Conservation (phyloP, 2,113 vertebrate species). For the Anthoscopus minutus region DNA sequence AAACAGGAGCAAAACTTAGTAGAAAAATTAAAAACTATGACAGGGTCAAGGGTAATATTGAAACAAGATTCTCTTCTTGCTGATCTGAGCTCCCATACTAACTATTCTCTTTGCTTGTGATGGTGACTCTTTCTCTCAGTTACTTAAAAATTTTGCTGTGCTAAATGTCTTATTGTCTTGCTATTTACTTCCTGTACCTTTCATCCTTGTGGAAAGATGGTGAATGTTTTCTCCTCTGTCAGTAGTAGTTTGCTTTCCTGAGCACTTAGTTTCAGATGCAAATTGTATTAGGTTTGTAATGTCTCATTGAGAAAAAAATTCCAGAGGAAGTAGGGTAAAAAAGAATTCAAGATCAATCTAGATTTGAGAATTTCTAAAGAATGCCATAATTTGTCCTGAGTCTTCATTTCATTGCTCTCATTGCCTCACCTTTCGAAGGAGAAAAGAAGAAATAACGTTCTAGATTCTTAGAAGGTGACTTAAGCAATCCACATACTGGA, state of each 20-base stretch:
- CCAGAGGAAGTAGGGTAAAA: not conserved
- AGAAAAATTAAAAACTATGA: not conserved
- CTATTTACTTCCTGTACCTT: not conserved
- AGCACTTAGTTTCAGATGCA: not conserved
- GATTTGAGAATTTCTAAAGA: not conserved
- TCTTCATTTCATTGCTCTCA: not conserved
- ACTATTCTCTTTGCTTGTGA: not conserved
- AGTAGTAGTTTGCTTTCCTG: not conserved
- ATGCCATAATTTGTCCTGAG: not conserved
- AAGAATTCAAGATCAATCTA: not conserved
- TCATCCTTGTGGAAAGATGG: not conserved
- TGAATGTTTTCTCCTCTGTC: not conserved
- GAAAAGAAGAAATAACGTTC: not conserved
- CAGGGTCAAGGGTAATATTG: not conserved
- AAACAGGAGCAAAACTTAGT: not conserved
- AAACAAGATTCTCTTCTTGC: not conserved
- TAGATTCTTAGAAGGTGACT: not conserved
- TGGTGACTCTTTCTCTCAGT: not conserved
- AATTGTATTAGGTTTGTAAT: not conserved
- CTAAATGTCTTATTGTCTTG: not conserved
- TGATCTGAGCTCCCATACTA: not conserved
- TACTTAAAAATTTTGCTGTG: not conserved
- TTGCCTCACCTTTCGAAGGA: not conserved
- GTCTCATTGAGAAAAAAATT: not conserved
- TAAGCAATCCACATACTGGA: not conserved